Percentiles rank a stretch among this genome's conserved stretches.
Evolutionary conservation across 2,888 invertebrate species (phyloP).

Genomic region (Chrysolina oricalcia): DNA sequence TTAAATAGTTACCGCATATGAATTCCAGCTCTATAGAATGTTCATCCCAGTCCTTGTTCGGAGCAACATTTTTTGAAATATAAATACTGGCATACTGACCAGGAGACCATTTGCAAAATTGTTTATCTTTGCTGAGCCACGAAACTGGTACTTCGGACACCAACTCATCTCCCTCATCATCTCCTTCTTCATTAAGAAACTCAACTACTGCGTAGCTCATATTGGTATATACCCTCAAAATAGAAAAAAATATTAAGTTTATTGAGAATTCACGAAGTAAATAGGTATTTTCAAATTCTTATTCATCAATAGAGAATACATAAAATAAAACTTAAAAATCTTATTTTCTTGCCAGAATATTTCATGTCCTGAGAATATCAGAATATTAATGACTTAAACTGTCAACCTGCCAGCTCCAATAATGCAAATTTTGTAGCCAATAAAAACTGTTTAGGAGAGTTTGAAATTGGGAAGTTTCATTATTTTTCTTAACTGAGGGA

Average conservation of each 20-base stretch:
- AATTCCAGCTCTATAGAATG: slow-evolving; percentile 18
- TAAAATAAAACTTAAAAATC: too few species aligned
- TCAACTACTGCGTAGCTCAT: slow-evolving; percentile 35
- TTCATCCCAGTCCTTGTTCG: slow-evolving; percentile 1
- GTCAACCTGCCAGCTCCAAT: too few species aligned
- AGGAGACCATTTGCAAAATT: slow-evolving; percentile 37
- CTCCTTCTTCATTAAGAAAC: slow-evolving; percentile 30
- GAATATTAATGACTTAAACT: too few species aligned
- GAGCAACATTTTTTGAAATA: slow-evolving; percentile 12
- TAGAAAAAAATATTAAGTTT: background rate
- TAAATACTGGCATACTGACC: slow-evolving; percentile 15
- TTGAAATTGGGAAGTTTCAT: too few species aligned
- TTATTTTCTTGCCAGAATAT: too few species aligned
- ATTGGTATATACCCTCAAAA: background rate
- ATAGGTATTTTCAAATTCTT: background rate
- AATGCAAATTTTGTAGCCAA: too few species aligned
- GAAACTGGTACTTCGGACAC: slow-evolving; percentile 39
- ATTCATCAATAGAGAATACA: too few species aligned
- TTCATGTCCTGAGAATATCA: too few species aligned
- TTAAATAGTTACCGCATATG: background rate
- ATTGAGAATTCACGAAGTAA: background rate
- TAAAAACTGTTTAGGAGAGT: too few species aligned
- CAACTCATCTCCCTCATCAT: slow-evolving; percentile 23
- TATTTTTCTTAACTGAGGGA: too few species aligned
- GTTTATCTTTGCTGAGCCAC: slow-evolving; percentile 35